These are phyloP conservation scores for Aleadryas rufinucha DNA, from an alignment of 2,113 vertebrate species.

Conservation along the genomic window DNA sequence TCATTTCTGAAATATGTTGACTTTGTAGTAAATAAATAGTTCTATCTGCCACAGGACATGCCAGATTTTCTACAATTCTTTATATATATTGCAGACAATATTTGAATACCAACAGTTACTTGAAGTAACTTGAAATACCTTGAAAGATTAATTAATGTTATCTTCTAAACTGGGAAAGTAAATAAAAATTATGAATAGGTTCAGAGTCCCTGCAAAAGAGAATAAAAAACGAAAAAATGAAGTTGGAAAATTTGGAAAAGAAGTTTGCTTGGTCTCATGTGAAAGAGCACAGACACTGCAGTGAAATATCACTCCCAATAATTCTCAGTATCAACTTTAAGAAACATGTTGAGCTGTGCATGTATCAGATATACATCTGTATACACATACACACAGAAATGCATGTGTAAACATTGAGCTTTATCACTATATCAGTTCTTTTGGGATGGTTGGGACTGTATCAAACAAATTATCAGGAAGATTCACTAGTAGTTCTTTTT, in stretches of 20 bases:
- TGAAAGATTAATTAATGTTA: neutral
- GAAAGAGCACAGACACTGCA: neutral
- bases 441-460: neutral
- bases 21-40: neutral
- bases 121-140: neutral
- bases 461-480: neutral
- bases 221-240: neutral
- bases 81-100: neutral
- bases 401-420: neutral
- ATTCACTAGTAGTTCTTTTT: neutral
- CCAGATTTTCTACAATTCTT: neutral
- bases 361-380: neutral
- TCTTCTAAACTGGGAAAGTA: neutral
- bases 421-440: neutral
- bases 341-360: neutral
- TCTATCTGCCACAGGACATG: neutral
- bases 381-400: neutral
- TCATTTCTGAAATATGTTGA: neutral
- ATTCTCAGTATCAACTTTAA: neutral
- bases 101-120: neutral
- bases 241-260: neutral
- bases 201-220: neutral
- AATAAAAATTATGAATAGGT: neutral
- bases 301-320: neutral
- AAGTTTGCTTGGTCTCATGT: neutral